A percentile compares a stretch with the other conserved stretches of the same genome.
Evolutionary conservation across 2,888 invertebrate species (phyloP).

Genomic region (Drosophila multiciliata): DNA sequence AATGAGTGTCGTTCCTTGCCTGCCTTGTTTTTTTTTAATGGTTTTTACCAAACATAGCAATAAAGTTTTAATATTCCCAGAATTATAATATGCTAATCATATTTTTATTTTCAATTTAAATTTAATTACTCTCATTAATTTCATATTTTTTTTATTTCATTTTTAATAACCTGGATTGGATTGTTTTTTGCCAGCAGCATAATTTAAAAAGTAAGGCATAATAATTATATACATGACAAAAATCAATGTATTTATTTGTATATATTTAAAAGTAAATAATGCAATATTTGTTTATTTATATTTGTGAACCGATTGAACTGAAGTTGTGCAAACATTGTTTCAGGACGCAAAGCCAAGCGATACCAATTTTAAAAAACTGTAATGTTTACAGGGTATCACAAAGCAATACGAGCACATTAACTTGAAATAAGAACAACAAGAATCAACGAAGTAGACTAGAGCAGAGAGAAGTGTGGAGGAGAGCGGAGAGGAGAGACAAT

Average conservation of each 20-base stretch:
- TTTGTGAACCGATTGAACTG: background rate
- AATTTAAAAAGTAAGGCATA: background rate
- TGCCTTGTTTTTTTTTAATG: background rate
- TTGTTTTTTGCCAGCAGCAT: background rate
- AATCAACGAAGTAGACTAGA: constrained; percentile 15
- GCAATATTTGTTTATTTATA: background rate
- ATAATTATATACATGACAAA: background rate
- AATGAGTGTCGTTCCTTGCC: no score
- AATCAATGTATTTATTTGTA: background rate
- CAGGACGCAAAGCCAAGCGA: background rate
- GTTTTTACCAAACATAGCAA: background rate
- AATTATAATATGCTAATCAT: background rate
- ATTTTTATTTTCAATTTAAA: background rate
- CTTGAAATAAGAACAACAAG: constrained; percentile 74
- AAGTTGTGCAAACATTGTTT: background rate
- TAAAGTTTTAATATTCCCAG: background rate
- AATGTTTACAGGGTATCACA: constrained; percentile 18
- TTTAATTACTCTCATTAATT: background rate
- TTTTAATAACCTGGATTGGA: background rate
- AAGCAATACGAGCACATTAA: constrained; percentile 70
- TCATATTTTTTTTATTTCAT: background rate
- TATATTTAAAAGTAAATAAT: background rate
- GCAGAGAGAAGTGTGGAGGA: constrained; percentile 10
- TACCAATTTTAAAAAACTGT: background rate
- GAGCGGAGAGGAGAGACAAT: background rate